phyloP scores from a whole-genome alignment of 1,140 invertebrate species.

The Penaeus japonicus region DNA sequence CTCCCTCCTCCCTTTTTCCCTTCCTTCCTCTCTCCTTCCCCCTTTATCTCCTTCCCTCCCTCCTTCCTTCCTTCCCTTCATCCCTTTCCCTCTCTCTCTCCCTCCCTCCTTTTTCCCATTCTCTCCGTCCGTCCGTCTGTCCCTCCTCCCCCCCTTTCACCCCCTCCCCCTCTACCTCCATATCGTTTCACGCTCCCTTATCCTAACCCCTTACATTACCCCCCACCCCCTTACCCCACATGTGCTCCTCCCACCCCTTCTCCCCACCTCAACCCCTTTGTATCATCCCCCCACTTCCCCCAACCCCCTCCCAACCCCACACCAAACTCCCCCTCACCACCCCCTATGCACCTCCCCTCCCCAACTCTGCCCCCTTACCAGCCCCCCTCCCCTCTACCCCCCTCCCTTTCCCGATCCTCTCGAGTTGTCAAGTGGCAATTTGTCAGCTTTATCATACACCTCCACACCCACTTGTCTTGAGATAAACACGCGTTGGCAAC shows the following conservation, averaged over 20 bases:
- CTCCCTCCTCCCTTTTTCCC: background rate
- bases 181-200: too few species aligned
- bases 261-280: background rate
- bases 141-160: background rate
- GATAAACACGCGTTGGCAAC: conserved; percentile 40
- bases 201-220: background rate
- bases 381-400: background rate
- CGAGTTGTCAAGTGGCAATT: conserved; percentile 45
- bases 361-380: background rate
- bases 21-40: background rate
- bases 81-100: background rate
- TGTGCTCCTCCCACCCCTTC: background rate
- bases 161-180: background rate
- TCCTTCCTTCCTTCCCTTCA: background rate
- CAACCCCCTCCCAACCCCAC: too few species aligned
- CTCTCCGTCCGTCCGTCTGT: background rate
- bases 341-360: background rate
- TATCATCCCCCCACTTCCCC: background rate
- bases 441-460: conserved; percentile 45
- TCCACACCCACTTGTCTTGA: conserved; percentile 44
- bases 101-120: background rate
- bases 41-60: background rate
- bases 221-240: background rate
- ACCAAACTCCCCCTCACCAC: too few species aligned
- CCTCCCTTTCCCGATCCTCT: background rate